Base-by-base conservation (phyloP, 2,797 vertebrate species). In the Macropodus opercularis region DNA sequence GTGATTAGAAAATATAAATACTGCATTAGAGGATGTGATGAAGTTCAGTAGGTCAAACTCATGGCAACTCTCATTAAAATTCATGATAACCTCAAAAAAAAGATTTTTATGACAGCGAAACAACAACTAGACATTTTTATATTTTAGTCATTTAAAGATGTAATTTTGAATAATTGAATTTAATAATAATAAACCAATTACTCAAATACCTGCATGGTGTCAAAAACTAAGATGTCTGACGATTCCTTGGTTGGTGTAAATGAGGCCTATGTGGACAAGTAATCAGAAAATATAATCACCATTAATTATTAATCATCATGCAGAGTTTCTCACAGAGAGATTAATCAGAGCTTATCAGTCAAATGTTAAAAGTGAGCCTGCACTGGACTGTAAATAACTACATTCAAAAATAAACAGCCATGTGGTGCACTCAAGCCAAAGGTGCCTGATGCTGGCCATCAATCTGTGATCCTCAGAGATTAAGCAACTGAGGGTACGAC, bases 381-480 rank as follows among this genome's bases (percentile, higher is more conserved):
- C 15, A 49, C 36, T 32, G 10, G 2, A 14, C 21, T 35, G 31
- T 19, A 24, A 17, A 34, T 23, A 49, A 21, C 5, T 17, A 12
- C 7, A 44, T 3, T 31, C 22, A 35, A 29, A 17, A 32, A 22
- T 34, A 15, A 24, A 5, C 14, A 43, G 17, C n/a, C 27, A 40
- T 56, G 39, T 58, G 49, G 1, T 13, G 1, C 4, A 6, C n/a
- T 56, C 32, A 17, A 35, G 61, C 48, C 56, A 26, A 43, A 77
- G 39, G 31, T 51, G 38, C 50, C 59, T 36, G 26, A 52, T 42
- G 43, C 22, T 19, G 41, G 31, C 47, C 50, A 41, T 68, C 39
- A 57, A 27, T 60, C 48, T 46, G 21, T 70, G 44, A 75, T 68
- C 63, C 56, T 19, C 17, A 8, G 23, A 67, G 69, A 84, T 83